Evolutionary conservation across 2,113 vertebrate species (phyloP).

Genomic region (Genyomyrus donnyi): DNA sequence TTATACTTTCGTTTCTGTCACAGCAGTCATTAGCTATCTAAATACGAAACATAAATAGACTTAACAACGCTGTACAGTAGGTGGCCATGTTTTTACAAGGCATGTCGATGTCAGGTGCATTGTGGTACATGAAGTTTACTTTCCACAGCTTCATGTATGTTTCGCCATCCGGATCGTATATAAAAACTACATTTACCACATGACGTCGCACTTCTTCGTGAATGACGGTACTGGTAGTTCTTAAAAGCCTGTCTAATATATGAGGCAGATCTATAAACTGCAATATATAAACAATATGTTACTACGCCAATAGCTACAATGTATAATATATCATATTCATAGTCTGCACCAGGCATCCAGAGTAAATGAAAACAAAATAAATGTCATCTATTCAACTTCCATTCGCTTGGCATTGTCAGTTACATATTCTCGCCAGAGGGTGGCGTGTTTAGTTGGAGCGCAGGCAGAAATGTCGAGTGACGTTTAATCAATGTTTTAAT

Average conservation of each 20-base stretch:
- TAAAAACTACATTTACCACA: background rate
- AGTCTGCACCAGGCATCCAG: background rate
- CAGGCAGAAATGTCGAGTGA: background rate
- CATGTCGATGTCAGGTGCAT: constrained; percentile 37
- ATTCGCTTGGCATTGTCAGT: background rate
- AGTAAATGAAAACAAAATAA: background rate
- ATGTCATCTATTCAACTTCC: background rate
- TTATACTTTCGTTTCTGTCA: constrained; percentile 5
- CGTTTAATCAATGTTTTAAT: background rate
- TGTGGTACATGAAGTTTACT: constrained; percentile 54
- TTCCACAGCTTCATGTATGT: background rate
- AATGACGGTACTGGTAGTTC: background rate
- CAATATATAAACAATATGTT: background rate
- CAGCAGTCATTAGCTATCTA: background rate
- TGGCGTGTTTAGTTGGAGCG: background rate
- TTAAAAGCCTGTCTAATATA: background rate
- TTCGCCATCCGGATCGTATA: background rate
- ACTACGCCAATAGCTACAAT: background rate
- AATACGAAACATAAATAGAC: constrained; percentile 49
- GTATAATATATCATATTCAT: background rate
- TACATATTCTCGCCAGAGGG: background rate
- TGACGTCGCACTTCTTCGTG: background rate
- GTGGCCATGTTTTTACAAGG: constrained; percentile 61
- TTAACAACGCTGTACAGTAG: constrained; percentile 42
- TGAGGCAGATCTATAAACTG: background rate